Evolutionary conservation across 1,140 invertebrate species (phyloP).

Genomic region (Zaprionus ornatus): DNA sequence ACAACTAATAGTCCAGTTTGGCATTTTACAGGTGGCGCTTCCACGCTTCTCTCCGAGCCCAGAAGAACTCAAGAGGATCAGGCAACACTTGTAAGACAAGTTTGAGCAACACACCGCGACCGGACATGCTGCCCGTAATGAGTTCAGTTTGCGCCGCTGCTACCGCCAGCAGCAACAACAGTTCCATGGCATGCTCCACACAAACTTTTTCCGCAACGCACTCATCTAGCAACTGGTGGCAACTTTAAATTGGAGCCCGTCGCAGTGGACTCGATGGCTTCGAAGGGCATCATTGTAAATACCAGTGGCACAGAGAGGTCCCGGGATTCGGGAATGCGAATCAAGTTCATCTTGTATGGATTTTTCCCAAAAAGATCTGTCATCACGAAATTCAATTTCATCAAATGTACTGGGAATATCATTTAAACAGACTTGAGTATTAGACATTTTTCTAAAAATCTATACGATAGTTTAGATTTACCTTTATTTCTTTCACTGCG

Average conservation of each 20-base stretch:
- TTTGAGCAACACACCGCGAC: constrained; percentile 54
- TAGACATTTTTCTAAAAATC: too few species aligned
- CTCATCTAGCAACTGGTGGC: constrained; percentile 53
- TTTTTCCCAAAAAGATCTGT: too few species aligned
- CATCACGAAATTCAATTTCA: too few species aligned
- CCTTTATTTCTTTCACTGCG: too few species aligned
- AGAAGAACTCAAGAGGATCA: constrained; percentile 11
- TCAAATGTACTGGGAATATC: too few species aligned
- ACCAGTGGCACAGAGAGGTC: constrained; percentile 78
- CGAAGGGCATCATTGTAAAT: constrained; percentile 84
- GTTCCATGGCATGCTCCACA: constrained; percentile 61
- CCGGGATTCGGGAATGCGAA: constrained; percentile 87
- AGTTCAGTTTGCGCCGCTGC: neutral
- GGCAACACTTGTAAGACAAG: constrained; percentile 64
- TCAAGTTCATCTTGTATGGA: too few species aligned
- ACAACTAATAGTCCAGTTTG: constrained; percentile 22
- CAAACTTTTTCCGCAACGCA: constrained; percentile 63
- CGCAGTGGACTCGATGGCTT: constrained; percentile 77
- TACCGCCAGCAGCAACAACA: constrained; percentile 36
- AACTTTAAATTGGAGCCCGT: constrained; percentile 73
- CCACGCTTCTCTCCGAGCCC: constrained; percentile 36
- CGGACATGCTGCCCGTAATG: neutral
- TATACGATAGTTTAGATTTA: too few species aligned
- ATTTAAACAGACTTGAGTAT: too few species aligned
- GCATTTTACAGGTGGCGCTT: constrained; percentile 63